A percentile compares a stretch with the other conserved stretches of the same genome.
These are phyloP conservation scores for Drosophila merina DNA, from an alignment of 2,888 invertebrate species.

Conservation along the genomic window DNA sequence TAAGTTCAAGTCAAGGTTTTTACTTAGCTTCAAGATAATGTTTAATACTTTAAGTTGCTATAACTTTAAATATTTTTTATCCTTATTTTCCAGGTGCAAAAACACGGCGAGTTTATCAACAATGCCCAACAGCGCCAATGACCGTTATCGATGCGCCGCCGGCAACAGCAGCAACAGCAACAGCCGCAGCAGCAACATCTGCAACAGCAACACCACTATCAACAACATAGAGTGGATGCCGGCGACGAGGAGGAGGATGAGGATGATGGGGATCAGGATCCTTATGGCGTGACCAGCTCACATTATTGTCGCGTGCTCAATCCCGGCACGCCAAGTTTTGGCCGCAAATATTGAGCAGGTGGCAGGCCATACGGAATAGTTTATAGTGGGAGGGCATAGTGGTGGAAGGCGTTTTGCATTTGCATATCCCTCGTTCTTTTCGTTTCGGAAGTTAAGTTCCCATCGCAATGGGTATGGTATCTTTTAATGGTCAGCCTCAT, in stretches of 20 bases:
- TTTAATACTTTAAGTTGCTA: not conserved
- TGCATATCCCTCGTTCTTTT: constrained; percentile 38
- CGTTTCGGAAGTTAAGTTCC: constrained; percentile 15
- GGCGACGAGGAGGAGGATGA: constrained; percentile 39
- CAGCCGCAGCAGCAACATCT: constrained; percentile 38
- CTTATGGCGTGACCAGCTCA: constrained; percentile 83
- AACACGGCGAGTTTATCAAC: constrained; percentile 83
- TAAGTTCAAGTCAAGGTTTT: constrained; percentile 74
- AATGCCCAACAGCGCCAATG: constrained; percentile 82
- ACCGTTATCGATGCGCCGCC: constrained; percentile 83
- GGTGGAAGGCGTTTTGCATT: constrained; percentile 27
- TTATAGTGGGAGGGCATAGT: constrained; percentile 2
- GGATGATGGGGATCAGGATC: constrained; percentile 58
- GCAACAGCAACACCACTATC: constrained; percentile 39
- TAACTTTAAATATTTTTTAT: not conserved
- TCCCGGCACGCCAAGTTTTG: constrained; percentile 82
- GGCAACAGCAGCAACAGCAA: constrained; percentile 63
- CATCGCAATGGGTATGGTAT: constrained; percentile 30
- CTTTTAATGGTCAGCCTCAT: constrained; percentile 57
- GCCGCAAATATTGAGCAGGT: constrained; percentile 82
- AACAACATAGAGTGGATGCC: constrained; percentile 41
- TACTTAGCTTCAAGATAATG: no score
- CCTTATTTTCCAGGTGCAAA: constrained; percentile 76
- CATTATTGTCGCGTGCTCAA: constrained; percentile 84
- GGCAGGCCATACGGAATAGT: constrained; percentile 30